phyloP scores from a whole-genome alignment of 2,888 invertebrate genomes.

The Thera britannica region DNA sequence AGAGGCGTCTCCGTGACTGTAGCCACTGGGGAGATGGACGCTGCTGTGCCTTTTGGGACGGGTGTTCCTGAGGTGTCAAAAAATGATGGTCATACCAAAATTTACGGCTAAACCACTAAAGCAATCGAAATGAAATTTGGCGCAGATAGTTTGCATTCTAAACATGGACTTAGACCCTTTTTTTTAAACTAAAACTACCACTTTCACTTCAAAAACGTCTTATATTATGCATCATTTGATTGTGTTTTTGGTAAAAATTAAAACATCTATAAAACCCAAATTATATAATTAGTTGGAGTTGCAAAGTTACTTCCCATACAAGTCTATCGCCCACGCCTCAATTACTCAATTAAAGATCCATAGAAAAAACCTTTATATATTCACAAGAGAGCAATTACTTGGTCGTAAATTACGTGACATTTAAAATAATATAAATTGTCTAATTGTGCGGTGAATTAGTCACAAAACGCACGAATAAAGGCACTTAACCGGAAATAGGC shows the following conservation, averaged over 20 bases:
- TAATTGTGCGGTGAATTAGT: too few species aligned
- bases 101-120: too few species aligned
- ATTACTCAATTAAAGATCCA: constrained; percentile 13
- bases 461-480: too few species aligned
- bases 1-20: constrained; percentile 82
- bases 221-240: too few species aligned
- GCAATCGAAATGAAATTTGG: too few species aligned
- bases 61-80: constrained; percentile 59
- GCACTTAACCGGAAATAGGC: too few species aligned
- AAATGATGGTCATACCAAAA: neutral
- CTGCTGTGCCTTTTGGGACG: constrained; percentile 69
- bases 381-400: constrained; percentile 6
- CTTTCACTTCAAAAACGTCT: too few species aligned
- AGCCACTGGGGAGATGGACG: constrained; percentile 81
- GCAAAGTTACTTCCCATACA: neutral
- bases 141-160: too few species aligned
- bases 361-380: constrained; percentile 10
- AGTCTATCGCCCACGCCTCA: constrained; percentile 6
- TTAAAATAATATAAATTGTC: constrained; percentile 1
- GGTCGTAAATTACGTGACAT: constrained; percentile 24
- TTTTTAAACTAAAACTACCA: too few species aligned
- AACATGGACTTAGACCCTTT: too few species aligned
- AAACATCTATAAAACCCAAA: neutral
- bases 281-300: constrained; percentile 5
- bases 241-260: too few species aligned